phyloP scores from a whole-genome alignment of 2,113 vertebrate species.

The Bostrychus sinensis region DNA sequence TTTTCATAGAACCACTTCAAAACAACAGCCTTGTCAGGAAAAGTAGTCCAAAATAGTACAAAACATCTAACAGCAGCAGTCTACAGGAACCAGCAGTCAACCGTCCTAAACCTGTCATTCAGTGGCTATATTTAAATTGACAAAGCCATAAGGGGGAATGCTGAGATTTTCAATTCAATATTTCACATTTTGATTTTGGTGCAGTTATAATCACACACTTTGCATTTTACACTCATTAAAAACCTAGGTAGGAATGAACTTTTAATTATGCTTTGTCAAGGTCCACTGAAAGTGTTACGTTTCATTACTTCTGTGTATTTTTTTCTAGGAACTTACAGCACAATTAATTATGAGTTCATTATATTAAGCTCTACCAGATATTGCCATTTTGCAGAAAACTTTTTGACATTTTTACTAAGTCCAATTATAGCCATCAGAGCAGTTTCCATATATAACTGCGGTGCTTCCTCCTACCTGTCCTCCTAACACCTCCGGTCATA shows the following conservation, averaged over 20 bases:
- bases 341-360: background rate
- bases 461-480: background rate
- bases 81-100: background rate
- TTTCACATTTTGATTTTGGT: slow-evolving; percentile 13
- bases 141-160: background rate
- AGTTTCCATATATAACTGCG: background rate
- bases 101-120: slow-evolving; percentile 18
- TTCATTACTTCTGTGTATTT: slow-evolving; percentile 8
- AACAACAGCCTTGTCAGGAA: slow-evolving; percentile 28
- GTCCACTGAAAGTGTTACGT: slow-evolving; percentile 8
- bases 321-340: background rate
- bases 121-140: slow-evolving; percentile 8
- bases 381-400: background rate
- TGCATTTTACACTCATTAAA: background rate
- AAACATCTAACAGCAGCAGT: no score
- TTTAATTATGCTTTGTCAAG: slow-evolving; percentile 13
- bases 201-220: background rate
- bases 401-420: background rate
- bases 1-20: slow-evolving; percentile 30
- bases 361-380: background rate
- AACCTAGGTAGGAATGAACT: background rate
- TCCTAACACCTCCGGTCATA: background rate
- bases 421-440: background rate
- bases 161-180: slow-evolving; percentile 21
- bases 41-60: slow-evolving; percentile 43